These are phyloP conservation scores for Chaenocephalus aceratus DNA, from an alignment of 2,113 vertebrate genomes.

Conservation along the genomic window DNA sequence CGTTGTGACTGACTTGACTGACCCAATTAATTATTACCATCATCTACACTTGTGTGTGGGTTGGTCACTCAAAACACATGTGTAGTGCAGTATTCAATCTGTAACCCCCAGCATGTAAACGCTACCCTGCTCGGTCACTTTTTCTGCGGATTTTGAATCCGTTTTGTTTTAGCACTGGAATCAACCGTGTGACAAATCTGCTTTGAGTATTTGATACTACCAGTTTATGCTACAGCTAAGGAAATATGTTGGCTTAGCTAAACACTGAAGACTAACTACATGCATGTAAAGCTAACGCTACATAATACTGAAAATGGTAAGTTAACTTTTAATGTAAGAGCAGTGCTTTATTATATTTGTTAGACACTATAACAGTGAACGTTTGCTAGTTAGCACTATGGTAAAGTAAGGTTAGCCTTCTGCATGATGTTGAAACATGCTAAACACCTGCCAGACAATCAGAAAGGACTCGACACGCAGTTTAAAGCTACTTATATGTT, in stretches of 20 bases:
- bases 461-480: background rate
- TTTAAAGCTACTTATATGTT: background rate
- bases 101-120: background rate
- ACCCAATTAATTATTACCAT: conserved; percentile 20
- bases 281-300: no score
- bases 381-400: background rate
- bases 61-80: background rate
- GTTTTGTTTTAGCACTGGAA: background rate
- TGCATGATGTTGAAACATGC: background rate
- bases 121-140: no score
- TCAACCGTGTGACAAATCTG: background rate
- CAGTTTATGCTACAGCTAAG: background rate
- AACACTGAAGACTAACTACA: background rate
- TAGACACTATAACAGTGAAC: background rate
- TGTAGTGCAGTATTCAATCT: background rate
- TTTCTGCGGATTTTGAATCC: background rate
- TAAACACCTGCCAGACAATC: background rate
- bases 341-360: background rate
- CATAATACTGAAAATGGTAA: background rate
- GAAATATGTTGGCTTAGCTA: background rate
- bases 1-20: accelerated
- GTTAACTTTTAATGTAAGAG: background rate
- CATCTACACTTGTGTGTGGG: conserved; percentile 21
- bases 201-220: background rate
- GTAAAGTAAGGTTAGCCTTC: background rate